Conservation (phyloP, 1,140 invertebrate species). For the Parapsyche elsis region DNA sequence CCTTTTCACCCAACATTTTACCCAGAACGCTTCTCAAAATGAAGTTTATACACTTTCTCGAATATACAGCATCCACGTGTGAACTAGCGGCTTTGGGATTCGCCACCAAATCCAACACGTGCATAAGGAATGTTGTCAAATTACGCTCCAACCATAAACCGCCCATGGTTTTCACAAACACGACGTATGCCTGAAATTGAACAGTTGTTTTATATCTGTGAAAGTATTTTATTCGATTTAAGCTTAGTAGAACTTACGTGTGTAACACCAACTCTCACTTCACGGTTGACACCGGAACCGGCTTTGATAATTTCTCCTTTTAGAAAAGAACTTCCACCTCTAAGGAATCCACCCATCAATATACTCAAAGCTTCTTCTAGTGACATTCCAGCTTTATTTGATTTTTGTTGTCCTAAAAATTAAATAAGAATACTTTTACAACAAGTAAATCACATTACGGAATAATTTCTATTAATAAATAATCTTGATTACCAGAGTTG, state of each 20-base stretch:
- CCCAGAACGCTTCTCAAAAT: slow-evolving; percentile 92
- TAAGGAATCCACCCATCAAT: slow-evolving; percentile 93
- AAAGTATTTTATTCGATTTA: slow-evolving; percentile 26
- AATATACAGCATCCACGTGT: slow-evolving; percentile 98
- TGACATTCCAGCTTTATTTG: slow-evolving; percentile 67
- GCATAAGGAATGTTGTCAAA: slow-evolving; percentile 83
- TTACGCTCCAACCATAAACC: slow-evolving; percentile 95
- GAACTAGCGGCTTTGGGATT: slow-evolving; percentile 94
- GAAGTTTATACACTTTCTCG: slow-evolving; percentile 96
- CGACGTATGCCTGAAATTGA: slow-evolving; percentile 85
- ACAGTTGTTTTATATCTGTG: not conserved
- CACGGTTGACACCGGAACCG: slow-evolving; percentile 89
- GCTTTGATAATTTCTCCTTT: slow-evolving; percentile 98
- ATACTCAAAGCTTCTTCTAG: slow-evolving; percentile 93
- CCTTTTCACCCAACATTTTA: slow-evolving; percentile 94
- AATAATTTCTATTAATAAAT: slow-evolving; percentile 7
- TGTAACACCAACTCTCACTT: slow-evolving; percentile 95
- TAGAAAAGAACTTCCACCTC: slow-evolving; percentile 94
- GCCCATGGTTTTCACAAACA: slow-evolving; percentile 93
- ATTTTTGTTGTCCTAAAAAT: slow-evolving; percentile 68
- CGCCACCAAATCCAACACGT: slow-evolving; percentile 92
- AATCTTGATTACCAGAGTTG: slow-evolving; percentile 41
- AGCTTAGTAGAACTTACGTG: slow-evolving; percentile 74
- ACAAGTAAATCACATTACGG: too few relatives aligned
- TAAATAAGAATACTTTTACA: slow-evolving; percentile 24